Conservation (phyloP, 2,888 invertebrate genomes). For the Tetramorium bicarinatum region DNA sequence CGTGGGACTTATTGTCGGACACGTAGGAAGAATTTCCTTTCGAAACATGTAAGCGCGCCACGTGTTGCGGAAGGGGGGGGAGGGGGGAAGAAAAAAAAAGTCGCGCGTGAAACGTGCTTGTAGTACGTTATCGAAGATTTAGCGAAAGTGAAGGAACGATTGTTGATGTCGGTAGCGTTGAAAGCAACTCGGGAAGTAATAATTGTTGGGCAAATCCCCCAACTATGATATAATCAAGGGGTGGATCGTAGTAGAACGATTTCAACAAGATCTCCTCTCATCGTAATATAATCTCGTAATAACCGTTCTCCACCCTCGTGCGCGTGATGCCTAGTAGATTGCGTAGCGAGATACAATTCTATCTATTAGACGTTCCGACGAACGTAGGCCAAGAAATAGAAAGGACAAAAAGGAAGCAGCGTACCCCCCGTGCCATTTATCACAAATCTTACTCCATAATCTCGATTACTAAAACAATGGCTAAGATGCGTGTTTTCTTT, state of each 20-base stretch:
- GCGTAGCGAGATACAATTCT: slow-evolving; percentile 66
- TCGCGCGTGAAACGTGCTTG: neutral
- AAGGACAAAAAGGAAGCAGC: slow-evolving; percentile 17
- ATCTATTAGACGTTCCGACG: slow-evolving; percentile 55
- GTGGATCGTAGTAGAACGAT: slow-evolving; percentile 11
- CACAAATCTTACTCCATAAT: slow-evolving; percentile 70
- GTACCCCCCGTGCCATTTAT: slow-evolving; percentile 75
- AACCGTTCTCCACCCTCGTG: slow-evolving; percentile 56
- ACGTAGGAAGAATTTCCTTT: slow-evolving; percentile 18
- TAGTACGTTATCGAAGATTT: neutral
- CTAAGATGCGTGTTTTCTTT: slow-evolving; percentile 53
- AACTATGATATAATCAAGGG: slow-evolving; percentile 25
- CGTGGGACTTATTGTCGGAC: slow-evolving; percentile 47
- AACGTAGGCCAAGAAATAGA: slow-evolving; percentile 38
- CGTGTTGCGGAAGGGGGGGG: neutral
- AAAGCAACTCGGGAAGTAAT: slow-evolving; percentile 32
- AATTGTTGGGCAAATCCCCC: slow-evolving; percentile 18
- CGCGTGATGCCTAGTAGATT: slow-evolving; percentile 66
- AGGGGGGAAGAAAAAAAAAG: neutral
- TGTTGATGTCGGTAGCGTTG: neutral
- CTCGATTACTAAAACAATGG: slow-evolving; percentile 73
- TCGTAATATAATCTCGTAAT: slow-evolving; percentile 67
- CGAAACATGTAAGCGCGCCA: slow-evolving; percentile 9
- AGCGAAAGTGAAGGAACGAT: neutral
- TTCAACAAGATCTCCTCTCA: slow-evolving; percentile 60